These are phyloP conservation scores for Cremastinae sp. DNA, from an alignment of 2,888 invertebrate genomes.

Conservation along the genomic window DNA sequence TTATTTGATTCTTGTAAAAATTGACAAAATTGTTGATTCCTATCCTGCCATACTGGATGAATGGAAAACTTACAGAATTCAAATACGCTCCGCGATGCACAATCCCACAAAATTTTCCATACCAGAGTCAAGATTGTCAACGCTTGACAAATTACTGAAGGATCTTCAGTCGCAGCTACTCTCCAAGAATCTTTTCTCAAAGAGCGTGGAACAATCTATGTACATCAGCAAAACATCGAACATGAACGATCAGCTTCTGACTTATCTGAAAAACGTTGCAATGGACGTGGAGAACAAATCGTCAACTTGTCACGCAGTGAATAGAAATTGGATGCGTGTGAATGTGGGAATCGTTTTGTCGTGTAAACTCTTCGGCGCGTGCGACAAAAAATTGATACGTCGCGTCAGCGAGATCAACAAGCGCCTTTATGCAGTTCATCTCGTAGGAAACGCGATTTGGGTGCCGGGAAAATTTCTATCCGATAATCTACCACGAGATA, in stretches of 20 bases:
- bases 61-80: conserved; percentile 90
- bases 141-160: conserved; percentile 87
- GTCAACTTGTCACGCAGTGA: conserved; percentile 71
- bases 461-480: conserved; percentile 91
- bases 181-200: conserved; percentile 81
- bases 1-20: conserved; percentile 84
- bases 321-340: conserved; percentile 84
- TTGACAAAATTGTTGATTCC: conserved; percentile 85
- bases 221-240: conserved; percentile 81
- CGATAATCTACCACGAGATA: conserved; percentile 83
- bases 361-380: conserved; percentile 87
- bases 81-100: conserved; percentile 86
- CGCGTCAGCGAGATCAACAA: conserved; percentile 88
- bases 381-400: conserved; percentile 89
- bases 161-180: conserved; percentile 86
- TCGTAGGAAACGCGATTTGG: conserved; percentile 92
- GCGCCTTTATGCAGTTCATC: conserved; percentile 89
- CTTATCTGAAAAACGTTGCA: conserved; percentile 85
- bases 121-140: conserved; percentile 84
- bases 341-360: conserved; percentile 86
- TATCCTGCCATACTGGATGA: conserved; percentile 84
- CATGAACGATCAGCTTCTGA: conserved; percentile 85
- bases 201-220: conserved; percentile 80
- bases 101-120: conserved; percentile 84
- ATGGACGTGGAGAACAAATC: conserved; percentile 83